Conservation (phyloP, 1,140 invertebrate genomes). For the Amyelois transitella region DNA sequence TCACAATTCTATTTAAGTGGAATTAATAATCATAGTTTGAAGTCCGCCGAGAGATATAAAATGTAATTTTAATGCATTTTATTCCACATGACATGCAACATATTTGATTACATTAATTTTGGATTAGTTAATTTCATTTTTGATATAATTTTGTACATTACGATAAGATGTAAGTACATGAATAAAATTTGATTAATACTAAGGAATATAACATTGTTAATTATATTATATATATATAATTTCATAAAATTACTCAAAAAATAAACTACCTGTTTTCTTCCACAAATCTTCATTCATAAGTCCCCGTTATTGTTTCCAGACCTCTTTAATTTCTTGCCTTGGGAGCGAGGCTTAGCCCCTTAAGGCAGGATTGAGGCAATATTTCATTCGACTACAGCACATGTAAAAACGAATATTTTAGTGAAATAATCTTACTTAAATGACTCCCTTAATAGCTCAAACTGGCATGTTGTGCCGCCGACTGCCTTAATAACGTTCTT, state of each 20-base stretch:
- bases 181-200: no score
- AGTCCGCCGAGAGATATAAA: neutral
- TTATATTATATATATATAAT: no score
- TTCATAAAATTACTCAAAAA: no score
- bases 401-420: slow-evolving; percentile 22
- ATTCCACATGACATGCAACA: neutral
- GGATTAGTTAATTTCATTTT: neutral
- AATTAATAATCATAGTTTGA: slow-evolving; percentile 3
- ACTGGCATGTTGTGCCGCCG: slow-evolving; percentile 10
- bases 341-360: neutral
- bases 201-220: no score
- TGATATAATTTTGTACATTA: neutral
- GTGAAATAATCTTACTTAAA: slow-evolving; percentile 26
- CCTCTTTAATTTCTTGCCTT: neutral
- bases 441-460: slow-evolving; percentile 21
- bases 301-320: neutral
- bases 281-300: neutral
- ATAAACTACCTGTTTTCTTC: neutral
- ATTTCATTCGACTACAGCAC: slow-evolving; percentile 13
- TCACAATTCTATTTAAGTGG: slow-evolving; percentile 16
- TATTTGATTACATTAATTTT: no score
- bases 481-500: slow-evolving; percentile 22
- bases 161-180: no score
- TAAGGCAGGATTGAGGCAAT: slow-evolving; percentile 12
- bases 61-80: neutral